Evolutionary conservation across 2,888 invertebrate species (phyloP).

Genomic region (Diplazon laetatorius): DNA sequence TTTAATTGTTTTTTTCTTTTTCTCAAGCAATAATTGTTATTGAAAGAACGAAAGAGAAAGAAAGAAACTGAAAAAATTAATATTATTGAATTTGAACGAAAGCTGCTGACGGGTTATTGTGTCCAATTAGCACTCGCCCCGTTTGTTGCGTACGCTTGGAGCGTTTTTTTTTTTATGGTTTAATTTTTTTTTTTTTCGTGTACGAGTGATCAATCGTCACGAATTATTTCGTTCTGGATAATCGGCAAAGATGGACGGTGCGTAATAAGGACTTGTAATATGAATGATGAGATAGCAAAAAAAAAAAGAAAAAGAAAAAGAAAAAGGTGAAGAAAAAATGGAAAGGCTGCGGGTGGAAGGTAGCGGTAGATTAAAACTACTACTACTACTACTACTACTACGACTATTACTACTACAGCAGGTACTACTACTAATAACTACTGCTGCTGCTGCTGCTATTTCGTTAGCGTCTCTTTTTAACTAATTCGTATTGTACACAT

Average conservation of each 20-base stretch:
- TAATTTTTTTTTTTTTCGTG: slow-evolving; percentile 1
- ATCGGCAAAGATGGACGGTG: too few species aligned
- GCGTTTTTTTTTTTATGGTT: slow-evolving; percentile 8
- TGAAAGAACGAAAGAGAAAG: too few species aligned
- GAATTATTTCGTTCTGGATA: neutral
- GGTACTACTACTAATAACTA: neutral
- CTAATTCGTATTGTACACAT: slow-evolving; percentile 48
- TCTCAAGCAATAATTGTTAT: neutral
- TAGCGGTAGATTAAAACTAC: slow-evolving; percentile 25
- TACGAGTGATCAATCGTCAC: neutral
- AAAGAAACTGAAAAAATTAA: neutral
- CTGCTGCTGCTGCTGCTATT: slow-evolving; percentile 30
- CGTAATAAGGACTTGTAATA: slow-evolving; percentile 31
- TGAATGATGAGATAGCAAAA: slow-evolving; percentile 16
- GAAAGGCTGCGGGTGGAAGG: slow-evolving; percentile 45
- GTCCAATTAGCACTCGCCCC: slow-evolving; percentile 9
- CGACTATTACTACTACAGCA: neutral
- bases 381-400: slow-evolving; percentile 10
- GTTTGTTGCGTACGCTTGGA: slow-evolving; percentile 16
- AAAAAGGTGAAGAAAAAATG: neutral
- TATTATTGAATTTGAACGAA: neutral
- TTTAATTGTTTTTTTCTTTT: neutral
- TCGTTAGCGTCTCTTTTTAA: slow-evolving; percentile 55
- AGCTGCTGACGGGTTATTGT: neutral
- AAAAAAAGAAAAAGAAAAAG: neutral